Evolutionary conservation across 2,888 invertebrate genomes (phyloP).

Genomic region (Glyphotaelius pellucidus): DNA sequence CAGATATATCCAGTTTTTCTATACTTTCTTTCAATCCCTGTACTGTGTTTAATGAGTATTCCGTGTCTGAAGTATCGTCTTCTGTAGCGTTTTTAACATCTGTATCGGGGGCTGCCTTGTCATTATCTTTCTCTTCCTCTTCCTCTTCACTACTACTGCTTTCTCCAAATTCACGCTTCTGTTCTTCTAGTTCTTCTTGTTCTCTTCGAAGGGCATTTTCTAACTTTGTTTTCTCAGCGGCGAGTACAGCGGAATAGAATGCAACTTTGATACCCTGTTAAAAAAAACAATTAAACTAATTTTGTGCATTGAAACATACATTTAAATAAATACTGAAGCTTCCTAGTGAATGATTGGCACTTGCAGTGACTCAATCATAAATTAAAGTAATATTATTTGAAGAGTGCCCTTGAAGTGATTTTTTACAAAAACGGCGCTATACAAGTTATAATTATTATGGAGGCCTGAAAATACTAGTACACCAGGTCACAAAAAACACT

Average conservation of each 20-base stretch:
- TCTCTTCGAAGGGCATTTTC: constrained; percentile 68
- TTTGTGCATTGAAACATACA: not conserved
- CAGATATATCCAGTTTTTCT: constrained; percentile 75
- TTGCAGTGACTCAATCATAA: no score
- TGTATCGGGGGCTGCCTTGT: not conserved
- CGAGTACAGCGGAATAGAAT: constrained; percentile 93
- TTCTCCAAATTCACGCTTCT: constrained; percentile 58
- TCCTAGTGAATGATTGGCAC: no score
- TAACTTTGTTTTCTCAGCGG: constrained; percentile 75
- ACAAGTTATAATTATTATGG: no score
- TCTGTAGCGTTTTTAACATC: constrained; percentile 50
- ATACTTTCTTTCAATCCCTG: constrained; percentile 76
- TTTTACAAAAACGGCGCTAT: no score
- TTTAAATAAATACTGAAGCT: not conserved
- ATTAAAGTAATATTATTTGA: no score
- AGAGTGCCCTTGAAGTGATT: no score
- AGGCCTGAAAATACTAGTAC: no score
- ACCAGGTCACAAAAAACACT: no score
- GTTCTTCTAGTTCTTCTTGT: constrained; percentile 69
- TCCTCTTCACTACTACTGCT: constrained; percentile 58
- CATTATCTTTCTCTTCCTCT: not conserved
- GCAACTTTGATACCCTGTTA: constrained; percentile 82
- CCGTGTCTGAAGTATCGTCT: constrained; percentile 17
- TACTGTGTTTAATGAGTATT: constrained; percentile 66
- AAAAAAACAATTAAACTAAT: constrained; percentile 66